A percentile compares a stretch with the other conserved stretches of the same genome.
Conservation (phyloP, 1,140 invertebrate genomes). For the Chrysomallon squamiferum region DNA sequence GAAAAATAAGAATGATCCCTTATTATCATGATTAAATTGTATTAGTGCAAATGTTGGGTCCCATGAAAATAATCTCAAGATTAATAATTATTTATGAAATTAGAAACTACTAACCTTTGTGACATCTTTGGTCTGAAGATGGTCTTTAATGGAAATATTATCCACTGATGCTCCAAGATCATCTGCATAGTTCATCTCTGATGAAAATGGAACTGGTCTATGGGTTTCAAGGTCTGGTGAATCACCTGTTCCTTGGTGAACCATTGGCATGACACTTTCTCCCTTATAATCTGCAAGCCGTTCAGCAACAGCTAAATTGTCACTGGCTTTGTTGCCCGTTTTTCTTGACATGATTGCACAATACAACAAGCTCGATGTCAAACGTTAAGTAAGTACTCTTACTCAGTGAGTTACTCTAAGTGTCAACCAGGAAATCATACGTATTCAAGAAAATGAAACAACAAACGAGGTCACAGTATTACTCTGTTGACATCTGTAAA, state of each 20-base stretch:
- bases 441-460: no score
- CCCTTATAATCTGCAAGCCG: slow-evolving; percentile 41
- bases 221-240: slow-evolving; percentile 27
- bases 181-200: slow-evolving; percentile 9
- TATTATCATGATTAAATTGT: no score
- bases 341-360: slow-evolving; percentile 17
- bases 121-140: slow-evolving; percentile 17
- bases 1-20: no score
- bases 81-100: no score
- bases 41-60: no score
- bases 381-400: no score
- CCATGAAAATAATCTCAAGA: no score
- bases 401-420: no score
- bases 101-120: neutral
- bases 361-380: neutral
- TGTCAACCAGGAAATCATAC: no score
- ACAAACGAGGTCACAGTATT: no score
- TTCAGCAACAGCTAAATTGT: slow-evolving; percentile 41
- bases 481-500: no score
- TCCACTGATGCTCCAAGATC: slow-evolving; percentile 19
- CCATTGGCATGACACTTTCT: slow-evolving; percentile 10
- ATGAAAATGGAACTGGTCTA: neutral
- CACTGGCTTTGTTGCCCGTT: slow-evolving; percentile 22
- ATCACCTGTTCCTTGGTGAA: slow-evolving; percentile 12
- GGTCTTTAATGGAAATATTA: slow-evolving; percentile 19